Conservation (phyloP, 2,797 vertebrate species). For the Anomalospiza imberbis region DNA sequence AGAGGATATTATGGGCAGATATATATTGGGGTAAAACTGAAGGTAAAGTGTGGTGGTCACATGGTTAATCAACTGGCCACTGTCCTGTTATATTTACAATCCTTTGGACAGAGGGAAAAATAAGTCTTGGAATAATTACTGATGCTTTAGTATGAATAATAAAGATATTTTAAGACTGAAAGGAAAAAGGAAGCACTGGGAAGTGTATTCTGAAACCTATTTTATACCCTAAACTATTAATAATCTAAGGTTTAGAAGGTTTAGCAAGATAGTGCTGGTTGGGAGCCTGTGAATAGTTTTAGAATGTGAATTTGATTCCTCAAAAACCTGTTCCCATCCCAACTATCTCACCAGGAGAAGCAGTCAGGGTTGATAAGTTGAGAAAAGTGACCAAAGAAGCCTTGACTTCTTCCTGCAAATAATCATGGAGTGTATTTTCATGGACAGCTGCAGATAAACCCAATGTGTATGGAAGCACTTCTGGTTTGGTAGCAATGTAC, state of each 20-base stretch:
- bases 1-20: not conserved
- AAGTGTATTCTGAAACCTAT: not conserved
- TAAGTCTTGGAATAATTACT: not conserved
- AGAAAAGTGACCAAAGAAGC: not conserved
- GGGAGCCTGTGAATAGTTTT: not conserved
- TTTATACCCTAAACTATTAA: not conserved
- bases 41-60: not conserved
- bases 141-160: not conserved
- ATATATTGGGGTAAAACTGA: not conserved
- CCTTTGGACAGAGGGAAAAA: not conserved
- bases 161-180: not conserved
- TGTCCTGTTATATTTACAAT: not conserved
- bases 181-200: not conserved
- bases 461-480: not conserved
- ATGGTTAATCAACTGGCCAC: not conserved
- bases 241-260: not conserved
- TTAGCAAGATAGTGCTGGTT: not conserved
- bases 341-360: not conserved
- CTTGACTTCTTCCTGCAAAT: not conserved
- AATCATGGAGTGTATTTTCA: not conserved
- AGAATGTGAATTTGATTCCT: not conserved
- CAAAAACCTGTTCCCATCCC: not conserved
- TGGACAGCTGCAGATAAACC: not conserved
- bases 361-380: not conserved
- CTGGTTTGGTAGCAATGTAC: not conserved